Evolutionary conservation across 2,797 vertebrate species (phyloP).

Genomic region (Myripristis jacobus): DNA sequence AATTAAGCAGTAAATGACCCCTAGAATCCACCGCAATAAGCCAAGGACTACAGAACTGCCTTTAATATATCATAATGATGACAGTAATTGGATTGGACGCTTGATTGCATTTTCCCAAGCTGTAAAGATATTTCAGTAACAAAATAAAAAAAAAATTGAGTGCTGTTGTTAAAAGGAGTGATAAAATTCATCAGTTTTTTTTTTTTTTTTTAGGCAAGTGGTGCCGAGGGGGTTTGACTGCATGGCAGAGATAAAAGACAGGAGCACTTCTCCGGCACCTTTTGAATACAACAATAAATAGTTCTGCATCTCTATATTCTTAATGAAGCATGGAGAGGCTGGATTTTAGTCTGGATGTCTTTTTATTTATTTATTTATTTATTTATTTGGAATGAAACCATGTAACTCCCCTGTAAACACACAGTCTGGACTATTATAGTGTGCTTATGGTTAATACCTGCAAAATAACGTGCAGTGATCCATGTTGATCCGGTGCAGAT

Average conservation of each 20-base stretch:
- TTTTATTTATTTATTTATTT: no score
- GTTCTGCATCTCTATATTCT: neutral
- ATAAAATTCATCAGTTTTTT: constrained; percentile 43
- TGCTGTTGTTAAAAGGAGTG: constrained; percentile 38
- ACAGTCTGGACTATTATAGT: neutral
- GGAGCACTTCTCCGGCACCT: neutral
- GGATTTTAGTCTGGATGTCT: neutral
- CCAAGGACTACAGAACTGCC: constrained; percentile 72
- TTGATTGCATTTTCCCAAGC: constrained; percentile 73
- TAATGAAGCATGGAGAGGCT: no score
- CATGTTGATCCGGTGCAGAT: constrained; percentile 17
- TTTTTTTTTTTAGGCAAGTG: constrained; percentile 31
- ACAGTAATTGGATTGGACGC: constrained; percentile 80
- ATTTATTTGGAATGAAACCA: neutral
- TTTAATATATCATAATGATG: constrained; percentile 85
- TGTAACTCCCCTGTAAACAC: neutral
- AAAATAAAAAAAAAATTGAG: constrained; percentile 64
- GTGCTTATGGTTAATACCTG: neutral
- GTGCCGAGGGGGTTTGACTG: neutral
- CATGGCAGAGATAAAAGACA: neutral
- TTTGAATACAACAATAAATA: no score
- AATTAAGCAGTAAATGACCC: constrained; percentile 87
- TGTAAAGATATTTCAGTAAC: constrained; percentile 60
- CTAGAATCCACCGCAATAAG: constrained; percentile 78
- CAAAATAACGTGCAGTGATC: neutral